These are phyloP conservation scores for Lithophane ornitopus DNA, from an alignment of 2,888 invertebrate genomes.

Conservation along the genomic window DNA sequence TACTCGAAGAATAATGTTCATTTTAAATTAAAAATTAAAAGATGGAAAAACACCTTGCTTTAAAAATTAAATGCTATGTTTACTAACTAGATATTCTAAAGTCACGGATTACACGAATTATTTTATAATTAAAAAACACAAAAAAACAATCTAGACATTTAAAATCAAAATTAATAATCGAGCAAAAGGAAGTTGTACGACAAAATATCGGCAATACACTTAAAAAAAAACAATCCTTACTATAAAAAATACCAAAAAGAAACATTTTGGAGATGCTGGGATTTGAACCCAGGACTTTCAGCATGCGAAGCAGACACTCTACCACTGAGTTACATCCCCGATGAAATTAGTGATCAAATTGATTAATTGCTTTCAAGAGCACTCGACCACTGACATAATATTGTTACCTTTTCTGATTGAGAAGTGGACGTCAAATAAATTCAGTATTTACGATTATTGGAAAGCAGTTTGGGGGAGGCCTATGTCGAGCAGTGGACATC, in stretches of 20 bases:
- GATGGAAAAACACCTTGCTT: not conserved
- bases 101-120: no score
- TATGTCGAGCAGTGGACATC: no score
- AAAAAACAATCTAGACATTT: no score
- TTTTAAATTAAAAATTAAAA: not conserved
- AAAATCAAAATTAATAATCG: not conserved
- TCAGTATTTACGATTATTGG: not conserved
- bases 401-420: no score
- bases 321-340: conserved; percentile 90
- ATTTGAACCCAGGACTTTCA: conserved; percentile 93
- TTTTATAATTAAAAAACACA: no score
- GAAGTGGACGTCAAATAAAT: not conserved
- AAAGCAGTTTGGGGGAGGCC: no score
- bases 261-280: conserved; percentile 90
- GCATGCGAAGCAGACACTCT: conserved; percentile 93
- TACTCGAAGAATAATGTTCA: no score
- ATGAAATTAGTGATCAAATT: rapidly evolving
- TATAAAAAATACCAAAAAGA: not conserved
- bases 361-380: rapidly evolving
- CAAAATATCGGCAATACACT: not conserved
- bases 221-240: not conserved
- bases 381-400: no score
- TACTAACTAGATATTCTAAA: not conserved
- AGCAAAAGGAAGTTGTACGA: no score
- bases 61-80: not conserved